A percentile compares a stretch with the other conserved stretches of the same genome.
These are phyloP conservation scores for Piezodorus guildinii DNA, from an alignment of 1,140 invertebrate species.

Conservation along the genomic window DNA sequence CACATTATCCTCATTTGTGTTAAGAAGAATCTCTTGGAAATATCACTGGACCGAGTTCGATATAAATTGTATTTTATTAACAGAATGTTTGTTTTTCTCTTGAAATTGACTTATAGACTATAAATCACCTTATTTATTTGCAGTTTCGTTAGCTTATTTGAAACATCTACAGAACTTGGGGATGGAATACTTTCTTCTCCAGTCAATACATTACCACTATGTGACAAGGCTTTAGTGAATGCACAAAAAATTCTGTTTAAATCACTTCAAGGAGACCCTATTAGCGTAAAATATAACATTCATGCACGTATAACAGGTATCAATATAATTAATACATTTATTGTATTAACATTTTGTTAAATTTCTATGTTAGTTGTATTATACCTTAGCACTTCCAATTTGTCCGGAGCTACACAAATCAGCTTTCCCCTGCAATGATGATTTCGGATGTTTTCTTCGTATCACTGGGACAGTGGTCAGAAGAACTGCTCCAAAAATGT, in stretches of 20 bases:
- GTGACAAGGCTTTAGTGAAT: slow-evolving; percentile 47
- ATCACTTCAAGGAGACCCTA: slow-evolving; percentile 27
- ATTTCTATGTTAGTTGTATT: not conserved
- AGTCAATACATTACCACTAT: slow-evolving; percentile 42
- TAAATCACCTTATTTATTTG: slow-evolving; percentile 31
- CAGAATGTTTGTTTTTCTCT: no score
- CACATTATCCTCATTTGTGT: no score
- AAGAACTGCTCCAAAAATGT: slow-evolving; percentile 58
- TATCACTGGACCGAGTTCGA: no score
- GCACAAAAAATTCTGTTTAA: slow-evolving; percentile 39
- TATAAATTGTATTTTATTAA: no score
- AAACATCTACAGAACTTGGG: slow-evolving; percentile 42
- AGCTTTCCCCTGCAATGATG: slow-evolving; percentile 50
- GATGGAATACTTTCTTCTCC: slow-evolving; percentile 44
- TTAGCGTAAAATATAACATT: slow-evolving; percentile 50
- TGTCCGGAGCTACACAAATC: slow-evolving; percentile 45
- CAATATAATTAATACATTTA: not conserved
- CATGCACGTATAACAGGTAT: slow-evolving; percentile 44
- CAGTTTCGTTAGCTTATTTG: slow-evolving; percentile 53
- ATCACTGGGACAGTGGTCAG: slow-evolving; percentile 58
- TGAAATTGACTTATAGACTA: no score
- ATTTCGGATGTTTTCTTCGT: slow-evolving; percentile 53
- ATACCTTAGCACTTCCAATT: slow-evolving; percentile 38
- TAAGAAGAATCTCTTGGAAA: no score
- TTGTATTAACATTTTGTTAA: not conserved